Percentiles rank a stretch among this genome's conserved stretches.
Evolutionary conservation across 1,140 invertebrate species (phyloP).

Genomic region (Rhysida immarginata): DNA sequence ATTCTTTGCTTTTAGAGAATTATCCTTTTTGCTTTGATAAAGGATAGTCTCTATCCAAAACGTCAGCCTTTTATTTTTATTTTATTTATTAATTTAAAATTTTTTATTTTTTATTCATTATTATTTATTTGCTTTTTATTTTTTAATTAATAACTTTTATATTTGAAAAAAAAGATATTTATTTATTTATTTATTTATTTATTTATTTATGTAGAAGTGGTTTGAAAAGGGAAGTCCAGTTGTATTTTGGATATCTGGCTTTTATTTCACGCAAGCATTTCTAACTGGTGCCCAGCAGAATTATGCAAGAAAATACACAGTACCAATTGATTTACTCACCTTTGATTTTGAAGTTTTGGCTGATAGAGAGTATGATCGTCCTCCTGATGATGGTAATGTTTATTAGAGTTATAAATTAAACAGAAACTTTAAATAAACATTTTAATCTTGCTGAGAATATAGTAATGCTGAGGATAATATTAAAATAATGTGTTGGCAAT

Average conservation of each 20-base stretch:
- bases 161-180: neutral
- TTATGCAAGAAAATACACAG: constrained; percentile 69
- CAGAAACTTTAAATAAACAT: too few species aligned
- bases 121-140: too few species aligned
- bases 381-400: constrained; percentile 31
- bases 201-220: constrained; percentile 44
- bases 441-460: too few species aligned
- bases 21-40: too few species aligned
- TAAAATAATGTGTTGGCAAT: too few species aligned
- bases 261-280: constrained; percentile 92
- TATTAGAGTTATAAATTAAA: too few species aligned
- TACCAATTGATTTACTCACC: constrained; percentile 58
- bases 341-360: constrained; percentile 51
- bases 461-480: too few species aligned
- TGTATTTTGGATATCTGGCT: constrained; percentile 84
- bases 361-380: constrained; percentile 26
- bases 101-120: too few species aligned
- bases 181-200: neutral
- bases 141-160: neutral
- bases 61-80: too few species aligned
- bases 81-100: too few species aligned
- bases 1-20: too few species aligned
- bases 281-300: constrained; percentile 86
- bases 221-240: constrained; percentile 59
- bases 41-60: too few species aligned